phyloP scores from a whole-genome alignment of 2,797 vertebrate species.

The Centropyge bicolor region DNA sequence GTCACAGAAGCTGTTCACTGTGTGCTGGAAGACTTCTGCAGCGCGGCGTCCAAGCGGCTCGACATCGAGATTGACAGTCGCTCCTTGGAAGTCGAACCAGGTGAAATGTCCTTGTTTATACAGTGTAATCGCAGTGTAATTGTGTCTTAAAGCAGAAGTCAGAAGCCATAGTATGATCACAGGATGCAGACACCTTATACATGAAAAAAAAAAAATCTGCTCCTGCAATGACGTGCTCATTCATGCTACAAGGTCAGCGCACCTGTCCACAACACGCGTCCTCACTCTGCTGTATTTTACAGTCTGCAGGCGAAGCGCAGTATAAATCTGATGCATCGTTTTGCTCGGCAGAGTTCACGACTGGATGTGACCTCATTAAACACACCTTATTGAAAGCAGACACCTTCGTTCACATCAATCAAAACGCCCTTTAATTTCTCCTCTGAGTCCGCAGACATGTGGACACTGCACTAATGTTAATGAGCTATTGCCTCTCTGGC shows the following conservation, averaged over 20 bases:
- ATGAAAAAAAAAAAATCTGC: slow-evolving; percentile 8
- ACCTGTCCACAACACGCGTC: not conserved
- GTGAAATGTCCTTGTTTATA: slow-evolving; percentile 71
- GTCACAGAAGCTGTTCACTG: slow-evolving; percentile 91
- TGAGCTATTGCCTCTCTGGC: slow-evolving; percentile 27
- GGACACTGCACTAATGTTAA: slow-evolving; percentile 60
- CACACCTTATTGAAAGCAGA: slow-evolving; percentile 38
- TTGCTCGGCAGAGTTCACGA: slow-evolving; percentile 26
- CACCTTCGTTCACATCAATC: slow-evolving; percentile 58
- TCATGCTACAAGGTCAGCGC: slow-evolving; percentile 45
- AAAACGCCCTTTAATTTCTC: slow-evolving; percentile 55
- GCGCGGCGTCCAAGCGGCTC: slow-evolving; percentile 86
- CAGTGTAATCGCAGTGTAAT: too few species aligned
- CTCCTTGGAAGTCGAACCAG: slow-evolving; percentile 92
- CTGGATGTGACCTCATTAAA: slow-evolving; percentile 51
- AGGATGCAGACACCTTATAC: not conserved
- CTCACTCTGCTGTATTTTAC: slow-evolving; percentile 1
- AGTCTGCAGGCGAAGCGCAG: not conserved
- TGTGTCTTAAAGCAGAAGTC: not conserved
- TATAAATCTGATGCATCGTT: slow-evolving; percentile 23
- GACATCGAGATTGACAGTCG: slow-evolving; percentile 93
- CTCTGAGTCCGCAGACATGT: slow-evolving; percentile 23
- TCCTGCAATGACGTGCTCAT: slow-evolving; percentile 12
- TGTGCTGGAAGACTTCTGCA: slow-evolving; percentile 91
- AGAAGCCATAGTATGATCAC: too few species aligned